These are phyloP conservation scores for Pyxicephalus adspersus DNA, from an alignment of 2,113 vertebrate species.

Conservation along the genomic window DNA sequence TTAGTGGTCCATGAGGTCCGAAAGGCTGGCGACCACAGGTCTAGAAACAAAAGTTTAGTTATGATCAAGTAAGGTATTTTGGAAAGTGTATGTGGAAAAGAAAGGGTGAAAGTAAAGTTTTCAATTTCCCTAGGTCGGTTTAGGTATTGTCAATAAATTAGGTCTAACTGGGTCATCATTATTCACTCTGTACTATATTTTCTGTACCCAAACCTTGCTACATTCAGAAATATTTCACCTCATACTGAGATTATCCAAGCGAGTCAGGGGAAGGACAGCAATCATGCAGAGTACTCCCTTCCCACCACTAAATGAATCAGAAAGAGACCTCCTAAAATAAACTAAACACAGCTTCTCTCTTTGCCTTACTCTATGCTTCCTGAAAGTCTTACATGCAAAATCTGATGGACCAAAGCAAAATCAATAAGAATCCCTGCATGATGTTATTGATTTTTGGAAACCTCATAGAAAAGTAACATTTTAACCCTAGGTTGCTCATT, in stretches of 20 bases:
- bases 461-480: slow-evolving; percentile 41
- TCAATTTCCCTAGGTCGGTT: neutral
- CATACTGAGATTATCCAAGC: slow-evolving; percentile 11
- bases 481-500: slow-evolving; percentile 12
- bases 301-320: slow-evolving; percentile 25
- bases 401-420: slow-evolving; percentile 40
- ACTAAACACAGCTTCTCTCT: slow-evolving; percentile 35
- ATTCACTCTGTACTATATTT: neutral
- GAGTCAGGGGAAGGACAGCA: neutral
- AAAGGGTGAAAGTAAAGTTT: too few relatives aligned
- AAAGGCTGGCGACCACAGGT: too few relatives aligned
- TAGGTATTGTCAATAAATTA: neutral
- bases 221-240: neutral
- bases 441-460: slow-evolving; percentile 35
- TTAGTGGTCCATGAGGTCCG: too few relatives aligned
- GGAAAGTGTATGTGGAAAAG: too few relatives aligned
- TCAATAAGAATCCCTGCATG: slow-evolving; percentile 43
- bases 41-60: too few relatives aligned
- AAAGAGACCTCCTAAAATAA: slow-evolving; percentile 16
- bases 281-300: neutral
- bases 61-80: too few relatives aligned
- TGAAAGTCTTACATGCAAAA: slow-evolving; percentile 30
- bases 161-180: neutral
- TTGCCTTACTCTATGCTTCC: neutral
- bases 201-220: neutral